Base-by-base conservation (phyloP, 2,797 vertebrate genomes). In the Mionectes olivaceus region DNA sequence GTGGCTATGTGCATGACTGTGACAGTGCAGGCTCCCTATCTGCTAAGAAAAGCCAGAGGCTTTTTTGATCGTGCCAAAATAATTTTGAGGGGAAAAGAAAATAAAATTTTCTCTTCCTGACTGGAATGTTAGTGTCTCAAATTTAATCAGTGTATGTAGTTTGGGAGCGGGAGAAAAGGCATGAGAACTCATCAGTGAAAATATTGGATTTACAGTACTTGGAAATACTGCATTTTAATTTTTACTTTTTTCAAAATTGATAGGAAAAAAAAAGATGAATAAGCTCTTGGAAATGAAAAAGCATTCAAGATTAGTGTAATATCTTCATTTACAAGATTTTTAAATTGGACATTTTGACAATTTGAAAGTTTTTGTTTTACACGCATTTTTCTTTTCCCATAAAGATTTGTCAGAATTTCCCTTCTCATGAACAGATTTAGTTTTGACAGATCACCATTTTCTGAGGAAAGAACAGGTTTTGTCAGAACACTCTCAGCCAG, bases 371-470 rank as follows among this genome's bases (percentile, higher is more conserved):
- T 65, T 67, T 57, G 27, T 21, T 83, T 78, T 56, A 43, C 41
- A 24, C 0, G 1, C 4, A 1, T n/a, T 78, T 91, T 75, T 76
- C 35, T 80, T 63, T 47, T 47, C 44, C 28, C 16, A 39, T 10
- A 85, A 93, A 78, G 33, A 25, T 35, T 74, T 80, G 22, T 90
- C n/a, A 69, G 47, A 73, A 32, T 84, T 95, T 89, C 32, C 74
- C 39, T 30, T 87, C 55, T 77, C 25, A 5, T 43, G 90, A 93
- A 90, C 86, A 94, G 89, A 73, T 93, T 96, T 95, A 55, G 53
- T 92, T 96, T 90, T 95, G 95, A 93, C 83, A 93, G 73, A 88
- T 87, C 59, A 73, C 87, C 12, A 11, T 90, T 93, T 92, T 91
- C 75, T 80, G 87, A 74, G 76, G 78, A 84, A 93, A 84, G 91